phyloP scores from a whole-genome alignment of 2,888 invertebrate species.

The Bembecia ichneumoniformis region DNA sequence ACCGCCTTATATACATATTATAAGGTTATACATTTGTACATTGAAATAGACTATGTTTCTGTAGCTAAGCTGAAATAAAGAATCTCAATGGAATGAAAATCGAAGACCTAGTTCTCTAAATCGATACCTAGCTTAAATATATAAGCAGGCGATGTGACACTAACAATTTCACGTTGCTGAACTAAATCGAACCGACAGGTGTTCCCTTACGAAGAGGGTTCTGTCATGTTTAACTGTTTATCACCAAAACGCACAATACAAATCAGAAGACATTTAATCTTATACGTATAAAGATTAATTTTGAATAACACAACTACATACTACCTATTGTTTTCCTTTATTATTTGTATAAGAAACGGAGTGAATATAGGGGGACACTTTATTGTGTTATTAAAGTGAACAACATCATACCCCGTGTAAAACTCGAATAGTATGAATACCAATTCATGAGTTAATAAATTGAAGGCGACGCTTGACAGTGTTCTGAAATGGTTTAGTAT shows the following conservation, averaged over 20 bases:
- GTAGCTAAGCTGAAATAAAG: too few species aligned
- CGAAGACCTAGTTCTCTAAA: too few species aligned
- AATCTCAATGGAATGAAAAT: too few species aligned
- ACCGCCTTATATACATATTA: too few species aligned
- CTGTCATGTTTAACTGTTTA: constrained; percentile 5
- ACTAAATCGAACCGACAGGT: constrained; percentile 3
- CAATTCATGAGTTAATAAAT: too few species aligned
- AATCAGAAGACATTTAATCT: background rate
- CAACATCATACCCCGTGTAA: background rate
- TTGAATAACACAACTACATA: background rate
- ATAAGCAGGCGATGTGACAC: background rate
- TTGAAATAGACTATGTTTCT: too few species aligned
- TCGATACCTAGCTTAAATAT: background rate
- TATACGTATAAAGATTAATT: background rate
- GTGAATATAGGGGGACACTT: background rate
- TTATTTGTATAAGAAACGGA: background rate
- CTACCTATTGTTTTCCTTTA: background rate
- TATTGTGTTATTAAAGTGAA: background rate
- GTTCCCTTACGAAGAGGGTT: constrained; percentile 8
- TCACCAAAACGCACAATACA: background rate
- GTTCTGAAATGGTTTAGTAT: too few species aligned
- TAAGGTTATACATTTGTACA: too few species aligned
- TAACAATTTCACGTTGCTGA: constrained; percentile 1
- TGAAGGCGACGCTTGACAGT: too few species aligned
- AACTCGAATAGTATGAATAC: too few species aligned